Evolutionary conservation across 92 coral and sea anemone species (phyloP).

Genomic region (Muricea muricata): DNA sequence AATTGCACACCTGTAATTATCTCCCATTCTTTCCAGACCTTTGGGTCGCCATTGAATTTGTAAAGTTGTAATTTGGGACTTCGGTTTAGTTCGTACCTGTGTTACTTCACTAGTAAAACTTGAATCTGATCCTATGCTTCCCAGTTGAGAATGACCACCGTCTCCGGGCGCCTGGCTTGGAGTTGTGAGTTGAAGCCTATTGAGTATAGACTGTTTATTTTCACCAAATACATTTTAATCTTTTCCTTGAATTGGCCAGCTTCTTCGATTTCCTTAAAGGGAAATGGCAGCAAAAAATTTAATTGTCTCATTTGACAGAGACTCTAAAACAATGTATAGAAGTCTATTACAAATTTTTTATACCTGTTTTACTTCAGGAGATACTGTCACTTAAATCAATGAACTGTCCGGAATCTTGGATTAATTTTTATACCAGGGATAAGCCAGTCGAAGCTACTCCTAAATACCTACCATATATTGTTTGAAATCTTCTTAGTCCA

Average conservation of each 20-base stretch:
- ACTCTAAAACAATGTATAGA: no score
- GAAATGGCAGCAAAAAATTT: no score
- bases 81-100: slow-evolving; percentile 30
- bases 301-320: no score
- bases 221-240: not conserved
- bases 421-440: no score
- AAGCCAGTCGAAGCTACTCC: no score
- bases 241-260: slow-evolving; percentile 3
- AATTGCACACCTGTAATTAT: slow-evolving; percentile 41
- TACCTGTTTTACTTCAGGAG: no score
- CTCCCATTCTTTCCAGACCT: slow-evolving; percentile 55
- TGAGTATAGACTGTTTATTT: not conserved
- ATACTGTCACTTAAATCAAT: no score
- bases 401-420: no score
- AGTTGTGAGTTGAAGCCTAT: not conserved
- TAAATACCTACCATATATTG: no score
- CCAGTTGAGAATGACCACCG: not conserved
- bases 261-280: slow-evolving; percentile 20
- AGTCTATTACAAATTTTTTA: no score
- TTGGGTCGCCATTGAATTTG: slow-evolving; percentile 50
- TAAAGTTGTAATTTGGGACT: slow-evolving; percentile 45
- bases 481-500: no score
- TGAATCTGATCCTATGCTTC: not conserved
- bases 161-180: slow-evolving; percentile 7
- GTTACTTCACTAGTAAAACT: slow-evolving; percentile 3